Conservation (phyloP, 2,113 vertebrate species). For the Lycaon pictus region DNA sequence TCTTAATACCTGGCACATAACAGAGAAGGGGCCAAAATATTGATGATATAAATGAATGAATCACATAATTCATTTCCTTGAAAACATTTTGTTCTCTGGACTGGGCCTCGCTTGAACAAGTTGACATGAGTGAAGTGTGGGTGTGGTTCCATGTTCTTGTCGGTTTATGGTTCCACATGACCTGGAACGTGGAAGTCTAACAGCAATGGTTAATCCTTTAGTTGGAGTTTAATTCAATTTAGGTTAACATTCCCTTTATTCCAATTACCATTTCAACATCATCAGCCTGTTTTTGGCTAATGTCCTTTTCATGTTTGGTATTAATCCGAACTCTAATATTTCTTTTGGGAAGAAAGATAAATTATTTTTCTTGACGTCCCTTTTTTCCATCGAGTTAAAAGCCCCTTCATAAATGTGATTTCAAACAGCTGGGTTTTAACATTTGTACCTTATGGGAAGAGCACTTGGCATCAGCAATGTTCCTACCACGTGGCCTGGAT, state of each 20-base stretch:
- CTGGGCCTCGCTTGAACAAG: background rate
- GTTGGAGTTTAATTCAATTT: background rate
- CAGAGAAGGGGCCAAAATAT: background rate
- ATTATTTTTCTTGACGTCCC: conserved; percentile 45
- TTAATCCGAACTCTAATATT: conserved; percentile 47
- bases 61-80: background rate
- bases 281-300: conserved; percentile 25
- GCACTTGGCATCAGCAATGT: background rate
- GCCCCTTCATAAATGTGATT: conserved; percentile 41
- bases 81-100: background rate
- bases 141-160: background rate
- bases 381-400: conserved; percentile 49
- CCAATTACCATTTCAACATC: background rate
- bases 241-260: background rate
- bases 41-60: background rate
- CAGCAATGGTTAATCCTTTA: background rate
- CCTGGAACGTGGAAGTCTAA: background rate
- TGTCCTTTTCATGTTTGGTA: conserved; percentile 51
- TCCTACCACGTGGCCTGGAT: background rate
- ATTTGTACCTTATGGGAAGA: background rate
- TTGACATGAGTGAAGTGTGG: background rate
- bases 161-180: background rate
- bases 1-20: background rate
- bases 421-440: conserved; percentile 38
- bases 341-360: conserved; percentile 63